phyloP scores from a whole-genome alignment of 2,888 invertebrate species.

The Catocala sponsa region DNA sequence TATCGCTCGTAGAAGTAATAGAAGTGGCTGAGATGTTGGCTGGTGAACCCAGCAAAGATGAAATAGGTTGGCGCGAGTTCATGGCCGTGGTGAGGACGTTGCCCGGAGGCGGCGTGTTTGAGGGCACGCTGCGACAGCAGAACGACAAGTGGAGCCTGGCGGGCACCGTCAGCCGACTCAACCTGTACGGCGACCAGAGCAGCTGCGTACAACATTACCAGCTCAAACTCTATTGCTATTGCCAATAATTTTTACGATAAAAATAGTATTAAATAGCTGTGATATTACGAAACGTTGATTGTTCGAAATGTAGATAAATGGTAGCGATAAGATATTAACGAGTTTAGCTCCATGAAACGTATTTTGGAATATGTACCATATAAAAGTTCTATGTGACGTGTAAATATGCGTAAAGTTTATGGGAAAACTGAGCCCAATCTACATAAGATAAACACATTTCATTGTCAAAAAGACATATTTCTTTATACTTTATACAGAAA shows the following conservation, averaged over 20 bases:
- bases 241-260: conserved; percentile 63
- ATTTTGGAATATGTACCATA: neutral
- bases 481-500: too few relatives aligned
- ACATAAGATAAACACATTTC: too few relatives aligned
- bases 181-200: conserved; percentile 94
- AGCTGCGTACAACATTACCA: conserved; percentile 92
- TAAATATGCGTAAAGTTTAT: too few relatives aligned
- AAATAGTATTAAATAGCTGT: conserved; percentile 51
- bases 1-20: conserved; percentile 89
- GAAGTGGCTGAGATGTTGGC: conserved; percentile 90
- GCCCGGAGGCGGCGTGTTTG: conserved; percentile 93
- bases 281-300: conserved; percentile 50
- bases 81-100: conserved; percentile 89
- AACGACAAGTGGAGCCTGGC: conserved; percentile 81
- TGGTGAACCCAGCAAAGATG: conserved; percentile 68
- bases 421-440: too few relatives aligned
- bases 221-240: conserved; percentile 93
- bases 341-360: neutral
- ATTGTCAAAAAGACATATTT: too few relatives aligned
- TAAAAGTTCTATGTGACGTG: neutral
- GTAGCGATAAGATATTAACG: neutral
- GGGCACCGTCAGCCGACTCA: conserved; percentile 93
- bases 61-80: conserved; percentile 87
- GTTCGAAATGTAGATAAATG: conserved; percentile 26
- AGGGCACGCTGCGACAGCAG: conserved; percentile 91